Conservation (phyloP, 2,888 invertebrate species). For the Drosophila dives region DNA sequence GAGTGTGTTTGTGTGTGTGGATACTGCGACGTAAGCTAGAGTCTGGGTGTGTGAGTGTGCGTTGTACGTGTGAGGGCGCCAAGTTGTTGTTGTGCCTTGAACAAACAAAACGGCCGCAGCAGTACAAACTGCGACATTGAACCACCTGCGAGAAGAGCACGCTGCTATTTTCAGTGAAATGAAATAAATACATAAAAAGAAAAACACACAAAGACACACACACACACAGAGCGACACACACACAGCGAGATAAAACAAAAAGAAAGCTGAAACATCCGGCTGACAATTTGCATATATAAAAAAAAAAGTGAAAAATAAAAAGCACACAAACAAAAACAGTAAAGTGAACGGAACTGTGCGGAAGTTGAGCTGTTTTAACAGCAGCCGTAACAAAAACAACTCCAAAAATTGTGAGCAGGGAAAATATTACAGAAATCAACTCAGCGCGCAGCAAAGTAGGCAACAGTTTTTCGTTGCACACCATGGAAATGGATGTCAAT, state of each 20-base stretch:
- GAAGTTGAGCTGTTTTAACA: slow-evolving; percentile 44
- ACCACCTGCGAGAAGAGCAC: slow-evolving; percentile 47
- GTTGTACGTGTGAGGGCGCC: slow-evolving; percentile 62
- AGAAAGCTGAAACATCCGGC: slow-evolving; percentile 50
- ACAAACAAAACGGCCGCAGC: slow-evolving; percentile 26
- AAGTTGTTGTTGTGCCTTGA: slow-evolving; percentile 67
- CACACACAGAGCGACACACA: slow-evolving; percentile 11
- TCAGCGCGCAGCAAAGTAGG: slow-evolving; percentile 61
- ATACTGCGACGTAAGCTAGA: slow-evolving; percentile 21
- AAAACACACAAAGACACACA: slow-evolving; percentile 16
- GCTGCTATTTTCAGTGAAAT: slow-evolving; percentile 40
- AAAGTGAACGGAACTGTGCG: slow-evolving; percentile 39
- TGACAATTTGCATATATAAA: slow-evolving; percentile 54
- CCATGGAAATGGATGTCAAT: slow-evolving; percentile 85
- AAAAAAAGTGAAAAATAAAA: slow-evolving; percentile 11
- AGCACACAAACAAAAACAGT: slow-evolving; percentile 16
- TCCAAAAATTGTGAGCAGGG: slow-evolving; percentile 40
- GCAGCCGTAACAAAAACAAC: slow-evolving; percentile 19
- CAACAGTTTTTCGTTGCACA: slow-evolving; percentile 62
- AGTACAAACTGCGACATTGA: slow-evolving; percentile 38
- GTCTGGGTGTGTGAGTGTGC: slow-evolving; percentile 1
- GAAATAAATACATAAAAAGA: slow-evolving; percentile 22
- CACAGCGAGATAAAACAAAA: slow-evolving; percentile 8
- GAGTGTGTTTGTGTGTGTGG: slow-evolving; percentile 19
- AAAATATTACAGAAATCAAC: slow-evolving; percentile 39